These are phyloP conservation scores for Eremobia ochroleuca DNA, from an alignment of 2,888 invertebrate genomes.

Conservation along the genomic window DNA sequence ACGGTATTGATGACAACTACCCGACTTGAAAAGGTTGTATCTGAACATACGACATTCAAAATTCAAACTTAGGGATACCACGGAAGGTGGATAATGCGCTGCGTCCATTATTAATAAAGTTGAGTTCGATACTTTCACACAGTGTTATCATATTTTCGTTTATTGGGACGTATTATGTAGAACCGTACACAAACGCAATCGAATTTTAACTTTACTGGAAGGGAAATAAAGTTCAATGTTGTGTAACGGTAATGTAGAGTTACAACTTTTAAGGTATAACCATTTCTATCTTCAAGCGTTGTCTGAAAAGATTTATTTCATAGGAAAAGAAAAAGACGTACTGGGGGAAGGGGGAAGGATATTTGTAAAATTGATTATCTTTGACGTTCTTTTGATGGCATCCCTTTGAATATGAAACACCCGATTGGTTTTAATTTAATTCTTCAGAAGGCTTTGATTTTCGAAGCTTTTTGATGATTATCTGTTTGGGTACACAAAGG, in stretches of 20 bases:
- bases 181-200: background rate
- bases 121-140: conserved; percentile 87
- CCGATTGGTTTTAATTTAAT: conserved; percentile 89
- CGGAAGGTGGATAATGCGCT: conserved; percentile 56
- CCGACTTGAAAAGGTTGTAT: conserved; percentile 69
- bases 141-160: conserved; percentile 84
- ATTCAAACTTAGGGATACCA: conserved; percentile 32
- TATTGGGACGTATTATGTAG: conserved; percentile 26
- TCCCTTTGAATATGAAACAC: conserved; percentile 79
- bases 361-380: conserved; percentile 90
- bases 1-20: conserved; percentile 84
- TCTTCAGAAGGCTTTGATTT: conserved; percentile 78
- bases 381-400: conserved; percentile 86
- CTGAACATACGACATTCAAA: conserved; percentile 20
- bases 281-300: conserved; percentile 68
- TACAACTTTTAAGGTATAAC: conserved; percentile 44
- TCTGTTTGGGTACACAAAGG: conserved; percentile 78
- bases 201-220: conserved; percentile 28
- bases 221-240: conserved; percentile 41
- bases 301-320: conserved; percentile 85
- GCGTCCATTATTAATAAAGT: conserved; percentile 80
- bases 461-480: conserved; percentile 80
- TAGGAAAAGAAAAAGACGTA: conserved; percentile 83
- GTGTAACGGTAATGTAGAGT: background rate
- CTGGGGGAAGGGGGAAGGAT: conserved; percentile 71